Evolutionary conservation across 2,797 vertebrate genomes (phyloP), one percentile per base, ranked within the genome.

Genomic region (Myotis findleyi): DNA sequence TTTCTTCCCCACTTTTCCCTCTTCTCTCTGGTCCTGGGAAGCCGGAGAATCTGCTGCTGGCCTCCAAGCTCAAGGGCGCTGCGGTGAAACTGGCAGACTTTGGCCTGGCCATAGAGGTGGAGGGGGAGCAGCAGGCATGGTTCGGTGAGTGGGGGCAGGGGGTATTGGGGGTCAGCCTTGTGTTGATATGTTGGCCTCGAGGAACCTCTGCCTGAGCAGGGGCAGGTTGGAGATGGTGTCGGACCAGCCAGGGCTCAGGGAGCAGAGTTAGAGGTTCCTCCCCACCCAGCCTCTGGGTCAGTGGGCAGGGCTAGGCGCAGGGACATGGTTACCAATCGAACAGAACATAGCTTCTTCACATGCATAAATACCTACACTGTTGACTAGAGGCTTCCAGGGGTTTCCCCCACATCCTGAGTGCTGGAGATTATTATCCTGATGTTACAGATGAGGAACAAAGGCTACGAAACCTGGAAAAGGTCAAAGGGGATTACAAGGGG

Each of bases 51-150:
- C 98, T 99, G 80, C 98, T 99, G 68, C 93, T 99, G 96, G 99
- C 99, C 36, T 99, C 99, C 76, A 99, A 99, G 97, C 99, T 99
- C 55, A 99, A 99, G 98, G 99, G 99, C 0, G 99, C 99, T 0
- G 99, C 99, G 0, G 99, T 99, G 96, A 99, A 99, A 96, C 98
- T 99, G 97, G 99, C 99, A 0, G 99, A 99, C 98, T 99, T 99
- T 0, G 99, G 99, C 64, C 98, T 99, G 3, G 99, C 99, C 97
- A 99, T 99, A 1, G 99, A 99, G 97, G 99, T 99, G 97, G 99
- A 99, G 95, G 99, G 99, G 17, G 99, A 99, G 47, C 99, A 99
- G 97, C 99, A 99, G 98, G 99, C 99, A 0, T 99, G 99, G 99
- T 99, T 99, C 9, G 99, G 99, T 99, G 98, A 99, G 99, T 98